A percentile compares a stretch with the other conserved stretches of the same genome.
These are phyloP conservation scores for Megaceryle maxima DNA, from an alignment of 2,113 vertebrate species.

Conservation along the genomic window DNA sequence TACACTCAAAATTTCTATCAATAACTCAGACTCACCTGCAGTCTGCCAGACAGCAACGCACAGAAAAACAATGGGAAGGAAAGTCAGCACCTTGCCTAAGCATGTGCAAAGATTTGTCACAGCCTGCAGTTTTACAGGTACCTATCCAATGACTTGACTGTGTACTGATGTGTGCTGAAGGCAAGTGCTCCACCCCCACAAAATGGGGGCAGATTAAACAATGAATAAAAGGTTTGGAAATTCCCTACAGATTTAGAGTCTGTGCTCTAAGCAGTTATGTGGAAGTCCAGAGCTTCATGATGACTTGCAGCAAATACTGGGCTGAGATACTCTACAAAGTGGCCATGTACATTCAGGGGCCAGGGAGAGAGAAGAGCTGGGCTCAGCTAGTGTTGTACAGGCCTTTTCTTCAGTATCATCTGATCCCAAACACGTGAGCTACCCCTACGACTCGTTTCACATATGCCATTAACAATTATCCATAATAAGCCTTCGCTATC, in stretches of 20 bases:
- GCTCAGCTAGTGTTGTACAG: background rate
- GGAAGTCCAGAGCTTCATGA: background rate
- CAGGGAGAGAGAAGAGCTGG: background rate
- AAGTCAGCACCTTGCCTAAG: conserved; percentile 17
- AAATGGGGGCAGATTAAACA: background rate
- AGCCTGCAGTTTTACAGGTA: conserved; percentile 21
- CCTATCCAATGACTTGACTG: background rate
- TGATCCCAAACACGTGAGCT: background rate
- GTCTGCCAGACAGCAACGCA: background rate
- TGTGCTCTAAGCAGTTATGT: background rate
- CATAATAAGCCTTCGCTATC: background rate
- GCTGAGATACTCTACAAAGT: background rate
- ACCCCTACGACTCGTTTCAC: background rate
- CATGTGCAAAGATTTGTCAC: conserved; percentile 27
- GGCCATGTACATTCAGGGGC: background rate
- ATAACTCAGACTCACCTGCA: background rate
- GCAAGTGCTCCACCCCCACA: conserved; percentile 1
- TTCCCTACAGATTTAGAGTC: background rate
- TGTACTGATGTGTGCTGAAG: background rate
- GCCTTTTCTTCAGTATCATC: background rate
- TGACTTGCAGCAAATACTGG: background rate
- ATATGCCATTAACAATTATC: background rate
- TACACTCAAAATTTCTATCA: background rate
- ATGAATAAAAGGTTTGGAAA: background rate
- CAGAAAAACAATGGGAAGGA: background rate